Evolutionary conservation across 2,113 vertebrate genomes (phyloP).

Genomic region (Ondatra zibethicus): DNA sequence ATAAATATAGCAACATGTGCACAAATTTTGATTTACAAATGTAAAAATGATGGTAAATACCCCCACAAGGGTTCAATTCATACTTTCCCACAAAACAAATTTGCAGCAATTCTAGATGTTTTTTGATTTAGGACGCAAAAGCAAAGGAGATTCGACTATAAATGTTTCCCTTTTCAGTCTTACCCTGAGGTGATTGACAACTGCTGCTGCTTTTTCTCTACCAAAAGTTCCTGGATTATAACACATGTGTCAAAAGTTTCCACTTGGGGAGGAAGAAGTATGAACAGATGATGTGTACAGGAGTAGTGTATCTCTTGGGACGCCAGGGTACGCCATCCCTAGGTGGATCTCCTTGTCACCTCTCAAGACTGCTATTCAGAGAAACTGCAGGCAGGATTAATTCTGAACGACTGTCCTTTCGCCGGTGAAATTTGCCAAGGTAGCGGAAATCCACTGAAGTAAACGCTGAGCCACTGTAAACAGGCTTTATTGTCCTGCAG

Average conservation of each 20-base stretch:
- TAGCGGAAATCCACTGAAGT: neutral
- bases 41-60: neutral
- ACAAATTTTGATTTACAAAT: constrained; percentile 39
- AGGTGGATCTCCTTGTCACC: neutral
- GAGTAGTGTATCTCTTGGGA: neutral
- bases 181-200: neutral
- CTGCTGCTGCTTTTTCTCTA: neutral
- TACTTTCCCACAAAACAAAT: neutral
- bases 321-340: no score
- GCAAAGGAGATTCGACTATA: neutral
- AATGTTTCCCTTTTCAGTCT: neutral
- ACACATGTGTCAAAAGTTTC: neutral
- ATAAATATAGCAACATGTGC: neutral
- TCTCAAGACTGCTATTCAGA: neutral
- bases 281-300: neutral
- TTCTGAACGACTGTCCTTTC: neutral
- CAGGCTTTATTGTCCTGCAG: neutral
- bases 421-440: neutral
- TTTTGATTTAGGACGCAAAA: constrained; percentile 29
- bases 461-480: neutral
- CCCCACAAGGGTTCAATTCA: neutral
- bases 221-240: neutral
- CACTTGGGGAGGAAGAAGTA: neutral
- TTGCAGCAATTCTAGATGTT: neutral
- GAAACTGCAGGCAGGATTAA: neutral